A percentile compares a stretch with the other conserved stretches of the same genome.
These are phyloP conservation scores for Ophioninae sp. DNA, from an alignment of 2,888 invertebrate genomes.

Conservation along the genomic window DNA sequence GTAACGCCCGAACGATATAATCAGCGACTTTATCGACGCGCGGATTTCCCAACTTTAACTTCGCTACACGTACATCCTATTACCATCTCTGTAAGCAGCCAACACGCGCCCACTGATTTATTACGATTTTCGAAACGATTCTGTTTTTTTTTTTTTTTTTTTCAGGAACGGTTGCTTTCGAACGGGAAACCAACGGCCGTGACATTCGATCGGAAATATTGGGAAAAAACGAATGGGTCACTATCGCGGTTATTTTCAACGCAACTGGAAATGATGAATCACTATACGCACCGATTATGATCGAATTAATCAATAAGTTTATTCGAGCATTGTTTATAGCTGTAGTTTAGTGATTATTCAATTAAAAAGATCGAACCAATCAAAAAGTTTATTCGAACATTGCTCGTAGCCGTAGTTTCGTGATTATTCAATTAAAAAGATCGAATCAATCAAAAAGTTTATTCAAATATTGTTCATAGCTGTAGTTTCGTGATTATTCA, in stretches of 20 bases:
- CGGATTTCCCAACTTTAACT: conserved; percentile 21
- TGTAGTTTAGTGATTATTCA: conserved; percentile 45
- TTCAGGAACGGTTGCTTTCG: neutral
- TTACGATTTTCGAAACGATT: neutral
- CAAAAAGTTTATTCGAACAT: no score
- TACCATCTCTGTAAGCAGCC: neutral
- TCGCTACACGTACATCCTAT: neutral
- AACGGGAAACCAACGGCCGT: neutral
- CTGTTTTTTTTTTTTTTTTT: no score
- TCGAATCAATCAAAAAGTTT: no score
- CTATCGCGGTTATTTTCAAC: no score
- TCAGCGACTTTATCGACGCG: conserved; percentile 72
- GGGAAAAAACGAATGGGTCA: no score
- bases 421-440: conserved; percentile 52
- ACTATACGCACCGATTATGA: neutral
- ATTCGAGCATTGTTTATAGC: neutral
- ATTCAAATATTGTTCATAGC: neutral
- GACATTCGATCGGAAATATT: neutral
- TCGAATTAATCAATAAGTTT: neutral
- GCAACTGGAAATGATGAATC: no score
- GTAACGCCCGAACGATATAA: conserved; percentile 70
- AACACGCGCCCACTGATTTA: conserved; percentile 6
- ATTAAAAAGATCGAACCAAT: conserved; percentile 15
- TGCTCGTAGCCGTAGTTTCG: neutral
- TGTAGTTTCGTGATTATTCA: conserved; percentile 46